Evolutionary conservation across 2,113 vertebrate species (phyloP).

Genomic region (Microtus ochrogaster): DNA sequence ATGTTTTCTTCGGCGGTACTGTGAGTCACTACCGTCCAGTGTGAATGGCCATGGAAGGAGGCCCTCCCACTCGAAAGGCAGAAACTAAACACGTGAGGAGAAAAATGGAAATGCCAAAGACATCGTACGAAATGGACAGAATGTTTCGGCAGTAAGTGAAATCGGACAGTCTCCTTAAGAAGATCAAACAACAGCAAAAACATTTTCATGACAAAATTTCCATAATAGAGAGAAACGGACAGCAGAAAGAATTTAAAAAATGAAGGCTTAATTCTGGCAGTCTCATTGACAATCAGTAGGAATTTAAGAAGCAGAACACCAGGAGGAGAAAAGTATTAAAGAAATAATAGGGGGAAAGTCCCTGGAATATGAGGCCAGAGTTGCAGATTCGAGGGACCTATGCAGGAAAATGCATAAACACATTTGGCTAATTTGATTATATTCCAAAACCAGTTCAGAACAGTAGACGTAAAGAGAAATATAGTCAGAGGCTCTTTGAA

Average conservation of each 20-base stretch:
- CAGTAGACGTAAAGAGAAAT: neutral
- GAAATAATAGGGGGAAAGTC: neutral
- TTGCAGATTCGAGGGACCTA: neutral
- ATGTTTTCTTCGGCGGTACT: neutral
- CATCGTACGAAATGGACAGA: neutral
- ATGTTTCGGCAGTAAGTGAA: neutral
- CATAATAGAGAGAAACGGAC: neutral
- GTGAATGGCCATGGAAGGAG: neutral
- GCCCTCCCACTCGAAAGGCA: neutral
- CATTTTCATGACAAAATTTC: neutral
- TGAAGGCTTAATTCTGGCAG: neutral
- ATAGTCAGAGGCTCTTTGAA: neutral
- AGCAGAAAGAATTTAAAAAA: neutral
- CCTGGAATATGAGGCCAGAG: neutral
- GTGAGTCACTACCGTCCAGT: neutral
- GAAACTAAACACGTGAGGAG: too few species aligned
- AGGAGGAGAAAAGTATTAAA: slow-evolving; percentile 18
- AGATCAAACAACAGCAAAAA: neutral
- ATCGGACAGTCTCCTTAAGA: neutral
- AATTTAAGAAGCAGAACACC: neutral
- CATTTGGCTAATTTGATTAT: neutral
- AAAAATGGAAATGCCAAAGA: neutral
- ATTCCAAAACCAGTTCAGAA: neutral
- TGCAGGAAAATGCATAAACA: neutral
- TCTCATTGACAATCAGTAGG: neutral